A percentile compares a stretch with the other conserved stretches of the same genome.
Conservation (phyloP, 2,113 vertebrate species). For the Sialia sialis region DNA sequence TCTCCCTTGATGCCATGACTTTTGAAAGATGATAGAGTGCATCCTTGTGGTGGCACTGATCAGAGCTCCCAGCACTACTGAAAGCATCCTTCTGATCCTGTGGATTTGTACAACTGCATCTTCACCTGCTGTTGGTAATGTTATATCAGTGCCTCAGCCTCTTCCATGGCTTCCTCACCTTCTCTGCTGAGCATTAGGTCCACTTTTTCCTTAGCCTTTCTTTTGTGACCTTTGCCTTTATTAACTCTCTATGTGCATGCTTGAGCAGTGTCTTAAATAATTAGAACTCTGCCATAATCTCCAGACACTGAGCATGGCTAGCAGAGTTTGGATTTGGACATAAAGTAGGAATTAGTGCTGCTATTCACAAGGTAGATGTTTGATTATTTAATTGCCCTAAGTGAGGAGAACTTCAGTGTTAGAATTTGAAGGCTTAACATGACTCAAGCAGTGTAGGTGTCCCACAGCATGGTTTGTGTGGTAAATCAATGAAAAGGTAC, state of each 20-base stretch:
- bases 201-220: neutral
- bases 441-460: neutral
- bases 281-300: neutral
- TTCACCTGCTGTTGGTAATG: accelerated
- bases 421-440: neutral
- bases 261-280: neutral
- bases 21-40: neutral
- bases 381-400: neutral
- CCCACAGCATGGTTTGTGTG: neutral
- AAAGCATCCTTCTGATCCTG: neutral
- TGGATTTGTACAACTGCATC: neutral
- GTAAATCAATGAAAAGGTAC: neutral
- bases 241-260: neutral
- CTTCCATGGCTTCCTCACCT: neutral
- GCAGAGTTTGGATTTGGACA: neutral
- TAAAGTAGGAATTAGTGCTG: neutral
- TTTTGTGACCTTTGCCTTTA: neutral
- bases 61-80: neutral
- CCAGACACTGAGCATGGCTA: neutral
- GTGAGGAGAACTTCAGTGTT: neutral
- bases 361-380: neutral
- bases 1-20: neutral
- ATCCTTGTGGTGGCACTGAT: neutral
- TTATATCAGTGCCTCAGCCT: neutral
- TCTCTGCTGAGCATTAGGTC: neutral